Base-by-base conservation (phyloP, 2,113 vertebrate species). In the Rafetus swinhoei region DNA sequence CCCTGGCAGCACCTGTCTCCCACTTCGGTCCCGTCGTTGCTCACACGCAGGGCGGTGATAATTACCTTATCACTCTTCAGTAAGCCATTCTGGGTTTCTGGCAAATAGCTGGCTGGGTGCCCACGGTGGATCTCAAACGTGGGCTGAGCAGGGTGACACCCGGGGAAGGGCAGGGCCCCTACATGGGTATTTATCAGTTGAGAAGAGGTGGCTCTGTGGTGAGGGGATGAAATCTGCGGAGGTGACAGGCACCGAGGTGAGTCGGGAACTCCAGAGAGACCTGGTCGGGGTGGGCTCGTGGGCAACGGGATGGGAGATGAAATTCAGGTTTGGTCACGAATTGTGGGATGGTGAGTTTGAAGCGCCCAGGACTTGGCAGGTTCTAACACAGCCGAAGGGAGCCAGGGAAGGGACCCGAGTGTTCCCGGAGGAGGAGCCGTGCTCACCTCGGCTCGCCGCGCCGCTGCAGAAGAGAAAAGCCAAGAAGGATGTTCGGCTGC, bases 1-100 rank as follows among this genome's bases (percentile, higher is more conserved):
- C 55, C 56, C 54, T 3, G 54, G 50, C 52, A 7, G 1, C 56
- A n/a, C 90, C 55, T 12, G 11, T 14, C 60, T 56, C 52, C 29
- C 45, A 18, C 27, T 45, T 8, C 8, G 14, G 53, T 10, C 53
- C 53, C 10, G 14, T 54, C 53, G 10, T 10, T 14, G 14, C 53
- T 54, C 53, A 54, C 53, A 54, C 4, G 53, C 53, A 54, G 53
- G 53, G 53, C 4, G 53, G 53, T 3, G 3, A 50, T 80, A 65
- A 52, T 91, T n/a, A 22, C 5, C 9, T 82, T 57, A 12, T 54
- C 10, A 14, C 53, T 14, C 53, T 54, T 11, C 14, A 65, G 56
- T 18, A 1, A 62, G 60, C 13, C n/a, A 1, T n/a, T 19, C 18
- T 2, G n/a, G 9, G 18, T 29, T 19, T 6, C 32, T 24, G 50